A percentile compares a stretch with the other conserved stretches of the same genome.
Conservation (phyloP, 2,797 vertebrate species). For the Tinamus major region DNA sequence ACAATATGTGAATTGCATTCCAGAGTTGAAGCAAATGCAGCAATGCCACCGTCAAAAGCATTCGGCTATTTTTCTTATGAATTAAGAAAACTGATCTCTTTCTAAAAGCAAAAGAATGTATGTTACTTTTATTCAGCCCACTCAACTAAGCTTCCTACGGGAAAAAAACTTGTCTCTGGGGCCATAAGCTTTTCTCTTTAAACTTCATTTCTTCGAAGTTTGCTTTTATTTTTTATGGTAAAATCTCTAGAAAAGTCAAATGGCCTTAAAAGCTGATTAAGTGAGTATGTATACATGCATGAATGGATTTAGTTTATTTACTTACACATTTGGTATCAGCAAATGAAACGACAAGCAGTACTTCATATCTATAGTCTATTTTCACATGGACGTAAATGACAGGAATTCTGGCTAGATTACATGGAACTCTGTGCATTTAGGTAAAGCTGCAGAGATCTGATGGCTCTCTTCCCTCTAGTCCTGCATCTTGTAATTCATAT, state of each 20-base stretch:
- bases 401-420: neutral
- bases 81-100: neutral
- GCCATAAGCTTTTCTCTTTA: neutral
- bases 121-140: slow-evolving; percentile 21
- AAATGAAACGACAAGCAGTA: neutral
- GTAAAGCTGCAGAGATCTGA: neutral
- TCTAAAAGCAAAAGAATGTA: slow-evolving; percentile 31
- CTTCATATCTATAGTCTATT: neutral
- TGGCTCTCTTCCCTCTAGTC: neutral
- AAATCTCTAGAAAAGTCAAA: neutral
- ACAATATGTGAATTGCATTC: slow-evolving; percentile 42
- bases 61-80: neutral
- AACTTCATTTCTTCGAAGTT: neutral
- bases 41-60: slow-evolving; percentile 12
- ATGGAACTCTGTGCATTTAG: neutral
- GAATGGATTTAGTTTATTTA: neutral
- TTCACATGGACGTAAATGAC: neutral
- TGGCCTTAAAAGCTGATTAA: neutral
- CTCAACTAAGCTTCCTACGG: neutral
- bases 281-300: neutral
- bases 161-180: slow-evolving; percentile 17
- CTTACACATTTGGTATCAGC: neutral
- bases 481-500: neutral
- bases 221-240: neutral
- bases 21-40: slow-evolving; percentile 47